These are phyloP conservation scores for Actinopyga echinites DNA, from an alignment of 53 echinoderm and acorn worm species.

Conservation along the genomic window DNA sequence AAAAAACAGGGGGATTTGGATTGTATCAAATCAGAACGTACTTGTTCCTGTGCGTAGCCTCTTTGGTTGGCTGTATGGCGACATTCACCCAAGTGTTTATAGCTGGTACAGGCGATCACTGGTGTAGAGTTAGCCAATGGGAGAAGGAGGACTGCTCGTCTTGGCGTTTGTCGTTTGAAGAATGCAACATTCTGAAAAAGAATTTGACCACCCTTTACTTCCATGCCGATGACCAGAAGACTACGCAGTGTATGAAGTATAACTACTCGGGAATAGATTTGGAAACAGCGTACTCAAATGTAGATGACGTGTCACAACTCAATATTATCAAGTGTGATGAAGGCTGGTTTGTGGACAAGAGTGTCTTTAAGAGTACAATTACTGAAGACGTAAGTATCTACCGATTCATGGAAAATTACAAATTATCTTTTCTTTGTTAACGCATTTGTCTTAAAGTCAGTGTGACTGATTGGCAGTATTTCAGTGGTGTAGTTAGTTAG, in stretches of 20 bases:
- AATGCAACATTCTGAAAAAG: not conserved
- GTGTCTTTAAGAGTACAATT: constrained; percentile 2
- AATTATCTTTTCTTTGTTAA: not conserved
- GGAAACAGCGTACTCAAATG: not conserved
- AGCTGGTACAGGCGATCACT: constrained; percentile 6
- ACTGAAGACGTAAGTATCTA: not conserved
- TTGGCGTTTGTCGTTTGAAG: not conserved
- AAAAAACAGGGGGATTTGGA: not conserved
- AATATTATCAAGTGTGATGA: not conserved
- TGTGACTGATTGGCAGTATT: too few relatives aligned
- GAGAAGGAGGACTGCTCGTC: not conserved
- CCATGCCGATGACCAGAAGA: too few relatives aligned
- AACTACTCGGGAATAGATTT: not conserved
- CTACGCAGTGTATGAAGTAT: not conserved
- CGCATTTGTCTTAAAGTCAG: too few relatives aligned
- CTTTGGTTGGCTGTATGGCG: not conserved
- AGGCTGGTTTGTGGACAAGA: not conserved
- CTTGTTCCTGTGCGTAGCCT: not conserved
- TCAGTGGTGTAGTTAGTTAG: too few relatives aligned
- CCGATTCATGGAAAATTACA: not conserved
- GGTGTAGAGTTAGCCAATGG: not conserved
- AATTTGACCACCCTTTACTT: too few relatives aligned
- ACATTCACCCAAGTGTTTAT: constrained; percentile 19
- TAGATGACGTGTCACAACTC: not conserved
- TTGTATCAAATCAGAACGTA: not conserved